Base-by-base conservation (phyloP, 1,140 invertebrate species). In the Maconellicoccus hirsutus region DNA sequence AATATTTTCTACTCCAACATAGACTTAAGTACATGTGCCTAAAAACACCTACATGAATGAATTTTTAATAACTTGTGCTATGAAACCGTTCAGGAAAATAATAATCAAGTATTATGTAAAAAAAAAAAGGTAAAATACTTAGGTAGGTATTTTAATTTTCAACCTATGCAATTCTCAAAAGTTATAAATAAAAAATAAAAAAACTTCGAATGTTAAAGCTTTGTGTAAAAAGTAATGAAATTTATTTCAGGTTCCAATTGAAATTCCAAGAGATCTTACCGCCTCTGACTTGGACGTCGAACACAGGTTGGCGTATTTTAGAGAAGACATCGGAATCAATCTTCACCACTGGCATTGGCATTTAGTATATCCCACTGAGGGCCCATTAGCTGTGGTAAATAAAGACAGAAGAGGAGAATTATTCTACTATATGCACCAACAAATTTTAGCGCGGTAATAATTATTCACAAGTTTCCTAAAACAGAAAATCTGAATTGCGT, bases 391-490 rank as follows among this genome's bases (percentile, higher is more conserved):
- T 42, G 82, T 88, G 66, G 86, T 89, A 0, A 78, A 82, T 75
- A 88, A 88, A 78, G 86, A 90, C 78, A 78, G 88, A 26, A 81
- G 88, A 22, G 89, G 89, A 0, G 89, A 90, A 76, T 80, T 90
- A 0, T 90, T 90, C 80, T 90, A 87, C 74, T 89, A 89, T 75
- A 89, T 89, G 87, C 88, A 90, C 78, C 84, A 89, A 76, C 88
- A 90, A 77, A 83, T 90, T 71, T 80, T 87, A 52, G 84, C 84
- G 23, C 83, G 84, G 82, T 82, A 75, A 8, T 3, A 52, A 33
- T 6, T 33, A 33, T 19, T 6, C 42, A 52, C 3, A 19, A 16
- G n/a, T 52, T 8, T 16, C n/a, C 14, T 38, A 38, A 6, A 38
- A 38, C 6, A 14, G 33, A 38, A 38, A n/a, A n/a, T 7, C 33